phyloP scores from a whole-genome alignment of 2,888 invertebrate species.

The Celastrina argiolus region DNA sequence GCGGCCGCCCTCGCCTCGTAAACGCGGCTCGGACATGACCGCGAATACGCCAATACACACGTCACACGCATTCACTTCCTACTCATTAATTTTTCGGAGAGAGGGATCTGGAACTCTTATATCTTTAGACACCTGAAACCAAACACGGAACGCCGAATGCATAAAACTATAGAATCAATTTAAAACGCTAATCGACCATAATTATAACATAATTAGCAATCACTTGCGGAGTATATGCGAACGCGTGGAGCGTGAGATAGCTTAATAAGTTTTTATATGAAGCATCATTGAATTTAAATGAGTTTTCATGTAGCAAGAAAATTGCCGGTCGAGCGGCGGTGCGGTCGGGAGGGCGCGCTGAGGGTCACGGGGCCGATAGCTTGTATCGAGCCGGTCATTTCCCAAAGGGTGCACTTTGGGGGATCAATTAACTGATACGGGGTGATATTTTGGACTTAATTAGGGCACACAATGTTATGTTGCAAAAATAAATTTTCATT shows the following conservation, averaged over 20 bases:
- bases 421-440: conserved; percentile 27
- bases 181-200: neutral
- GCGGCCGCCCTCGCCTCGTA: conserved; percentile 69
- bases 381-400: conserved; percentile 45
- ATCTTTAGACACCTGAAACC: neutral
- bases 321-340: conserved; percentile 26
- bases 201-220: conserved; percentile 10
- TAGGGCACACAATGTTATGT: neutral
- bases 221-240: neutral
- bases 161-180: conserved; percentile 4
- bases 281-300: conserved; percentile 18
- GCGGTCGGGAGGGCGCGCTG: conserved; percentile 37
- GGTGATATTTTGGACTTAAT: conserved; percentile 19
- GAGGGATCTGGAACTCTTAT: neutral
- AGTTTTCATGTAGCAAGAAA: conserved; percentile 22
- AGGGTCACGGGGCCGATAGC: conserved; percentile 62
- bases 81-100: conserved; percentile 25
- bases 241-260: conserved; percentile 16
- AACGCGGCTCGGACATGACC: conserved; percentile 67
- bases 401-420: conserved; percentile 35
- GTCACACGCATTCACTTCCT: conserved; percentile 59
- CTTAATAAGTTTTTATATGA: conserved; percentile 17
- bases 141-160: neutral
- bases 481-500: neutral
- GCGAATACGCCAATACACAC: conserved; percentile 68